These are phyloP conservation scores for Leptopilina drosophilae DNA, from an alignment of 2,888 invertebrate genomes.

Conservation along the genomic window DNA sequence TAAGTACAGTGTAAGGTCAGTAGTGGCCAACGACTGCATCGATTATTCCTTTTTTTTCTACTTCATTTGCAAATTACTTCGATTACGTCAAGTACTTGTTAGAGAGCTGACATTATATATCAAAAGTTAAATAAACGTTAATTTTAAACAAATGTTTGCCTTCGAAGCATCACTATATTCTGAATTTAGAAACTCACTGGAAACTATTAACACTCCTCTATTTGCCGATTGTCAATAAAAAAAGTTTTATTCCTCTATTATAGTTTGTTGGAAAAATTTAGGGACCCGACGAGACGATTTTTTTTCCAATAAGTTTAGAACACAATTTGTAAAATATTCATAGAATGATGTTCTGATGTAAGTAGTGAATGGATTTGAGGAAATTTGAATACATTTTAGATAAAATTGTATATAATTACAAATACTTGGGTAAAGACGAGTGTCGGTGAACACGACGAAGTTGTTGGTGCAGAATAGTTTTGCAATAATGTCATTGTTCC, in stretches of 20 bases:
- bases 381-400: no score
- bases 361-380: no score
- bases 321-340: no score
- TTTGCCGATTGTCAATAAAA: background rate
- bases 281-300: no score
- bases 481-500: no score
- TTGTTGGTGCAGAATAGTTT: no score
- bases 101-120: background rate
- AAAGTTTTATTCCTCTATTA: background rate
- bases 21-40: constrained; percentile 45
- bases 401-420: no score
- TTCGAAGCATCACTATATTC: no score
- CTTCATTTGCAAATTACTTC: background rate
- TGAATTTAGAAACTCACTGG: background rate
- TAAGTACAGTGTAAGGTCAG: constrained; percentile 60
- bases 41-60: constrained; percentile 13
- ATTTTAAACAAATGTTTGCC: constrained; percentile 5
- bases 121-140: background rate
- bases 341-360: no score
- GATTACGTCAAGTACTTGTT: constrained; percentile 23
- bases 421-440: no score
- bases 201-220: constrained; percentile 1
- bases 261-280: background rate
- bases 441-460: no score
- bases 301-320: no score